A percentile compares a stretch with the other conserved stretches of the same genome.
phyloP scores from a whole-genome alignment of 1,140 invertebrate species.

The Drosophila saltans region DNA sequence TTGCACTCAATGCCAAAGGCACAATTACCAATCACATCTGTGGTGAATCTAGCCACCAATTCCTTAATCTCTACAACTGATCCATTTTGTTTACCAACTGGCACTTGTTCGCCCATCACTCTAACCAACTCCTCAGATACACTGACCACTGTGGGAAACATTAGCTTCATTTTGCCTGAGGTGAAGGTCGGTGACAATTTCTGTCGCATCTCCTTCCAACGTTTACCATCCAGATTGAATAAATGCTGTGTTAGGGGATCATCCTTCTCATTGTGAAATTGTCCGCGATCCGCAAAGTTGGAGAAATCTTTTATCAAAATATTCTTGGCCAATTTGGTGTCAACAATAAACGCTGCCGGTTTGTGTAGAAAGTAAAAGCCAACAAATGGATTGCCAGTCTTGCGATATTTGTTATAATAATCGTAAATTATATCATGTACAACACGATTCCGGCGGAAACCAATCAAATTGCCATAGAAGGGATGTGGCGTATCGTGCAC shows the following conservation, averaged over 20 bases:
- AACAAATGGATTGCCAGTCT: constrained; percentile 57
- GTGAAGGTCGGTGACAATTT: constrained; percentile 85
- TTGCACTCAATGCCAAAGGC: constrained; percentile 84
- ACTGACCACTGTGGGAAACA: constrained; percentile 84
- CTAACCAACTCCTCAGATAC: constrained; percentile 59
- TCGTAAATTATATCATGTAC: constrained; percentile 35
- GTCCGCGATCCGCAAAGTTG: constrained; percentile 84
- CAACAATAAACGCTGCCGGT: constrained; percentile 49
- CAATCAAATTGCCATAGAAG: constrained; percentile 75
- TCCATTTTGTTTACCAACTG: constrained; percentile 28
- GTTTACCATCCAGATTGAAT: constrained; percentile 79
- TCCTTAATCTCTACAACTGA: constrained; percentile 85
- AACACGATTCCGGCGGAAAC: constrained; percentile 43
- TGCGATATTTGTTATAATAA: constrained; percentile 63
- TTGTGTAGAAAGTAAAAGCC: constrained; percentile 59
- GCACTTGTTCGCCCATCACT: constrained; percentile 60
- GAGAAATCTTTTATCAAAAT: constrained; percentile 85
- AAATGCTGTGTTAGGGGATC: constrained; percentile 73
- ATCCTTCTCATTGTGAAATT: constrained; percentile 82
- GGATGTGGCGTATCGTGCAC: constrained; percentile 77
- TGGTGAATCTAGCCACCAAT: constrained; percentile 86
- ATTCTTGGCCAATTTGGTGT: constrained; percentile 82
- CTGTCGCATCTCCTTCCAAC: constrained; percentile 83
- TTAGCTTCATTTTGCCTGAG: constrained; percentile 85
- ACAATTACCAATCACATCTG: constrained; percentile 85